Conservation (phyloP, 1,140 invertebrate genomes). For the Panonychus citri region DNA sequence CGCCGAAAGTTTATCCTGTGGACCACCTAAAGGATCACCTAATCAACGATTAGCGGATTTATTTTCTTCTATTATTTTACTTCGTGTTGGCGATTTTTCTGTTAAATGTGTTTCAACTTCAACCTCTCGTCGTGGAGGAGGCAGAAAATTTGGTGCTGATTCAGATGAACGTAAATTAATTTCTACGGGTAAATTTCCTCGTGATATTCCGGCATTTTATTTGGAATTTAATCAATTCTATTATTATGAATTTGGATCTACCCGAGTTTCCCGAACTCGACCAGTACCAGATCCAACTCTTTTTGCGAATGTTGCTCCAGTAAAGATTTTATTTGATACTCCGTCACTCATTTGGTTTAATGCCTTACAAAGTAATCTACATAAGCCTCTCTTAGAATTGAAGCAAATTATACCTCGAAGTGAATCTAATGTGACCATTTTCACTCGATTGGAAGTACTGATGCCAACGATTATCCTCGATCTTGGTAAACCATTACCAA, state of each 20-base stretch:
- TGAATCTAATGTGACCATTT: neutral
- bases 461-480: constrained; percentile 8
- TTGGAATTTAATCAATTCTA: constrained; percentile 91
- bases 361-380: constrained; percentile 67
- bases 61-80: constrained; percentile 7
- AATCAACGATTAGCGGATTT: neutral
- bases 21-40: neutral
- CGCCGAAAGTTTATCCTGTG: constrained; percentile 13
- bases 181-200: constrained; percentile 38
- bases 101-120: constrained; percentile 9
- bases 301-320: constrained; percentile 66
- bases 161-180: constrained; percentile 3
- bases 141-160: constrained; percentile 26
- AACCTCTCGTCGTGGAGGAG: constrained; percentile 1
- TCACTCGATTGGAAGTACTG: constrained; percentile 4
- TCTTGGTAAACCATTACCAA: neutral
- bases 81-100: constrained; percentile 8
- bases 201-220: constrained; percentile 68
- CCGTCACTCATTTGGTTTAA: constrained; percentile 73
- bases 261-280: constrained; percentile 48
- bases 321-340: constrained; percentile 58
- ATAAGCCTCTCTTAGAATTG: constrained; percentile 35
- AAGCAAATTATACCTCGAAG: constrained; percentile 5
- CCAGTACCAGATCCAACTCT: constrained; percentile 80
- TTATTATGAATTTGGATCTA: constrained; percentile 43